phyloP scores from a whole-genome alignment of 2,113 vertebrate genomes.

The Dromiciops gliroides region DNA sequence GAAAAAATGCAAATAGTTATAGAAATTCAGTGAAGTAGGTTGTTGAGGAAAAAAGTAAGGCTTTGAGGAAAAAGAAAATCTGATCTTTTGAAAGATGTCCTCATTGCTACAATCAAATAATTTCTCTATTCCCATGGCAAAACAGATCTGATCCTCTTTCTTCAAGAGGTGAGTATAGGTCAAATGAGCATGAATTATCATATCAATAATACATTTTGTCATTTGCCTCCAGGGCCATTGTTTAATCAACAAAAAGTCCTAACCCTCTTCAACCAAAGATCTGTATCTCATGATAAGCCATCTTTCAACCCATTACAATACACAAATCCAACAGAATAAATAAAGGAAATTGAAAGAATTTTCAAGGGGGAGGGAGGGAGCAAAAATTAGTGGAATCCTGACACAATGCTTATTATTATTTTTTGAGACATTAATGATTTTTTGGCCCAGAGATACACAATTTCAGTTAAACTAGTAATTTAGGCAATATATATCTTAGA shows the following conservation, averaged over 20 bases:
- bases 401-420: neutral
- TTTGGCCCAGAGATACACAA: neutral
- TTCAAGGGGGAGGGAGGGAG: neutral
- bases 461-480: neutral
- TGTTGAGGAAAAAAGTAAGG: neutral
- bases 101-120: neutral
- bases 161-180: neutral
- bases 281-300: neutral
- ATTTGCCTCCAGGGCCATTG: neutral
- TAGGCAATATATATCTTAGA: neutral
- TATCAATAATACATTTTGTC: slow-evolving; percentile 27
- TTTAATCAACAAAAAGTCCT: slow-evolving; percentile 51
- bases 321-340: neutral
- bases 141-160: neutral
- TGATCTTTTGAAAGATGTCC: neutral
- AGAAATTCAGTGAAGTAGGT: neutral
- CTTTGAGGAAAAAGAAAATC: neutral
- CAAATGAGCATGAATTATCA: slow-evolving; percentile 36
- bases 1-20: neutral
- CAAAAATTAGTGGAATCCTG: neutral
- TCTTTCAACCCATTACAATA: neutral
- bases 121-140: slow-evolving; percentile 11
- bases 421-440: neutral
- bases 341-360: neutral
- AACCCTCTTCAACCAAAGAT: slow-evolving; percentile 52